Evolutionary conservation across 2,797 vertebrate genomes (phyloP), one percentile per base, ranked within the genome.

Genomic region (Oryzias sinensis): DNA sequence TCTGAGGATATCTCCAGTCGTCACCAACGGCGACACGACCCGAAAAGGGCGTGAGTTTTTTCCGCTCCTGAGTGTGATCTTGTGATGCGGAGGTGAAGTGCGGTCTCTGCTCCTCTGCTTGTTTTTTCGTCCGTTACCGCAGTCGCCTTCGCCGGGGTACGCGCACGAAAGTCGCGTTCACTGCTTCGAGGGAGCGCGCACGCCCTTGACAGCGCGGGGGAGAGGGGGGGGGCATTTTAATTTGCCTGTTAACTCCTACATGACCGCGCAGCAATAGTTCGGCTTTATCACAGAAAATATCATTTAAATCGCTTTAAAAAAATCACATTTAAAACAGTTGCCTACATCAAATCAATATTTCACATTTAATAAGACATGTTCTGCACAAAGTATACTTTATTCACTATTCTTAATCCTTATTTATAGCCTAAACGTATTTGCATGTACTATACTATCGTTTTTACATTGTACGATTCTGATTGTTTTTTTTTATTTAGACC

Each of bases 51-150:
- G 77, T 79, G 79, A 86, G 73, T 37, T 37, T 62, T 79, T 71
- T 81, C 80, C 77, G 70, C 71, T 83, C 56, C 69, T 49, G 57
- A 75, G 48, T 47, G 22, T 29, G 75, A 66, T 77, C 76, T 83
- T 82, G 63, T 73, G 80, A 72, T 84, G 77, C 83, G 75, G 53
- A 84, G 77, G 75, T 87, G 63, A 75, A 80, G 68, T 77, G 80
- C 67, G 72, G 83, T 87, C 84, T 85, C 83, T 78, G 74, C 62
- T 15, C 53, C 80, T 9, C 63, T 56, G 70, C 68, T 81, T 88
- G 84, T 90, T 89, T 90, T 84, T 81, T 90, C 68, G 49, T 57
- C 48, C 57, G 47, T 78, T 85, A 79, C 90, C 70, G 89, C 90
- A 91, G 84, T 92, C 87, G 83, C 83, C 85, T 86, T 86, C 79